Base-by-base conservation (phyloP, 2,888 invertebrate genomes). In the Seira musarum region DNA sequence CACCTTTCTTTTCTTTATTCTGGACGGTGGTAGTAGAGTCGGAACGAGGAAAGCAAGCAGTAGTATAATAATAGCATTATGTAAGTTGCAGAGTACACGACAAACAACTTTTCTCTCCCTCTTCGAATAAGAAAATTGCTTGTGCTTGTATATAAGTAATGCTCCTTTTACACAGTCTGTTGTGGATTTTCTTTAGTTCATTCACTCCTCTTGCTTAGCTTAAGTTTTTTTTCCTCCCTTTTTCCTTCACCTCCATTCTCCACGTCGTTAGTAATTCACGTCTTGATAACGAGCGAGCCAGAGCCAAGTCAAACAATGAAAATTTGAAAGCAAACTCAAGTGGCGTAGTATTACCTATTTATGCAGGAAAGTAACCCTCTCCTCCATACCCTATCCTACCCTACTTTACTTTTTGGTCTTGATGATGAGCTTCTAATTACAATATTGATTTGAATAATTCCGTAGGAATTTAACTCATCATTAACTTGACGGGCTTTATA, bases 131-230 rank as follows among this genome's bases (percentile, higher is more conserved):
- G n/a, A 40, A 40, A 40, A 13, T 40, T n/a, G n/a, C n/a, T n/a
- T n/a, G n/a, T n/a, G n/a, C 40, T 40, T 40, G 40, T 40, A 40
- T 40, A 40, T 40, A n/a, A n/a, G n/a, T n/a, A n/a, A n/a, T n/a
- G n/a, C n/a, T n/a, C n/a, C n/a, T 40, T 40, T 8, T 8, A 13
- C 6, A 13, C 40, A 40, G 40, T 8, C 13, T 40, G 40, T 40
- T 40, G 40, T 13, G 40, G 40, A 40, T 40, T 40, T 71, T 71
- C n/a, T n/a, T 77, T 64, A 69, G 35, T 77, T 77, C 71, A 71
- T 77, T 70, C 65, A 71, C 40, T 77, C 69, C 57, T n/a, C n/a
- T n/a, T n/a, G n/a, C n/a, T n/a, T n/a, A n/a, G n/a, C n/a, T n/a
- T n/a, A n/a, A n/a, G n/a, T n/a, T n/a, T n/a, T n/a, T n/a, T n/a